A percentile compares a stretch with the other conserved stretches of the same genome.
Evolutionary conservation across 2,888 invertebrate genomes (phyloP).

Genomic region (Erebia palarica): DNA sequence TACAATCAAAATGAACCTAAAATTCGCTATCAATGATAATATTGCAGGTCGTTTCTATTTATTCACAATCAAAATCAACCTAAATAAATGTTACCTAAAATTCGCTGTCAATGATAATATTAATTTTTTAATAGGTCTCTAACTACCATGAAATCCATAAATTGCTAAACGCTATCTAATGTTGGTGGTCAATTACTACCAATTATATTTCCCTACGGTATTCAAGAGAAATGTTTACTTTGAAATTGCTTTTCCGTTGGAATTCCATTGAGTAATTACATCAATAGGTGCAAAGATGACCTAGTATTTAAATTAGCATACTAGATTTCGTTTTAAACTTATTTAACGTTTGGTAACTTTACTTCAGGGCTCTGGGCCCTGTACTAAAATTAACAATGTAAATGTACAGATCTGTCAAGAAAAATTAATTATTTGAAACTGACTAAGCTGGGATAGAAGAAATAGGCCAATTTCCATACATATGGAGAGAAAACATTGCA

Average conservation of each 20-base stretch:
- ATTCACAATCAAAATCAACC: not conserved
- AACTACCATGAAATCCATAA: constrained; percentile 38
- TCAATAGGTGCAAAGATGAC: not conserved
- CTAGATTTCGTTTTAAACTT: not conserved
- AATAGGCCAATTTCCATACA: too few relatives aligned
- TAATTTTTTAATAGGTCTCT: constrained; percentile 4
- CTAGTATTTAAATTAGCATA: not conserved
- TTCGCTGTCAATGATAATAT: not conserved
- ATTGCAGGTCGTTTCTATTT: too few relatives aligned
- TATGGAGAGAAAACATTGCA: too few relatives aligned
- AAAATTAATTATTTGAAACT: not conserved
- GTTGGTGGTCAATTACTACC: not conserved
- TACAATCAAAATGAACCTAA: not conserved
- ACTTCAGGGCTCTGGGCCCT: too few relatives aligned
- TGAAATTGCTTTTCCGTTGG: not conserved
- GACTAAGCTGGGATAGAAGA: not conserved
- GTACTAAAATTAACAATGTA: too few relatives aligned
- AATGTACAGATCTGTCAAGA: not conserved
- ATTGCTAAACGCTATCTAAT: constrained; percentile 20
- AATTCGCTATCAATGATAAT: not conserved
- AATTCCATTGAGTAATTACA: constrained; percentile 1
- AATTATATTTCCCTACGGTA: constrained; percentile 23
- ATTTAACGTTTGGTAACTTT: not conserved
- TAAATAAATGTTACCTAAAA: constrained; percentile 10
- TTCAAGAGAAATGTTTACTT: constrained; percentile 20